Percentiles rank a stretch among this genome's conserved stretches.
Evolutionary conservation across 2,888 invertebrate genomes (phyloP).

Genomic region (Brachyopa scutellaris): DNA sequence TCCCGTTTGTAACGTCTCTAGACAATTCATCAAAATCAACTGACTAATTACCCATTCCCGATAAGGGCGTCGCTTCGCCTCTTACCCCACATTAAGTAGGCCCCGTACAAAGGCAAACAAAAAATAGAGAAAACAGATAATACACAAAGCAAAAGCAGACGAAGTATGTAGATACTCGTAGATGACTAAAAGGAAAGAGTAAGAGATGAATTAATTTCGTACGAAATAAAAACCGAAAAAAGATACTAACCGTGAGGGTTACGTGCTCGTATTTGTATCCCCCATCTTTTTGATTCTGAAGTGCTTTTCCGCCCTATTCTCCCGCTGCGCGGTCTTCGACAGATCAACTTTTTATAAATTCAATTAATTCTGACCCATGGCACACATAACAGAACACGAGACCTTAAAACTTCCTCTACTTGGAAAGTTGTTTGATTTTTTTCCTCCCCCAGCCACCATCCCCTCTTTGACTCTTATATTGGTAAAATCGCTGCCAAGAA

Average conservation of each 20-base stretch:
- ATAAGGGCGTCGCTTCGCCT: not conserved
- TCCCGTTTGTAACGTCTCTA: not conserved
- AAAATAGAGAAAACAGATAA: not conserved
- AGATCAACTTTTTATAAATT: constrained; percentile 67
- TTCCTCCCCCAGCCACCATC: constrained; percentile 45
- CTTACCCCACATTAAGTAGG: not conserved
- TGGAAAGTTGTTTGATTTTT: constrained; percentile 30
- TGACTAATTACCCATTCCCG: constrained; percentile 27
- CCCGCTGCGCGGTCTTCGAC: constrained; percentile 8
- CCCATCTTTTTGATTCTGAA: constrained; percentile 22
- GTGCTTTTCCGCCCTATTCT: too few relatives aligned
- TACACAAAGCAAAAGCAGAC: not conserved
- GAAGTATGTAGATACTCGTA: not conserved
- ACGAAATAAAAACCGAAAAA: constrained; percentile 45
- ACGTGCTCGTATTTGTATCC: too few relatives aligned
- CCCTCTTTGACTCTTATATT: not conserved
- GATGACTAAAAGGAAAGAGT: not conserved
- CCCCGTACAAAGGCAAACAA: not conserved
- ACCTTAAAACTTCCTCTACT: constrained; percentile 47
- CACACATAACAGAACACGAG: constrained; percentile 37
- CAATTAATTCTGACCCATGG: constrained; percentile 66
- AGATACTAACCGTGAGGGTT: constrained; percentile 13
- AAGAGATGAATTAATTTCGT: constrained; percentile 49
- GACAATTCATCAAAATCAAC: constrained; percentile 46
- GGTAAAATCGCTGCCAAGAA: constrained; percentile 55